Percentiles rank a stretch among this genome's conserved stretches.
These are phyloP conservation scores for Diabrotica virgifera DNA, from an alignment of 1,140 invertebrate species.

Conservation along the genomic window DNA sequence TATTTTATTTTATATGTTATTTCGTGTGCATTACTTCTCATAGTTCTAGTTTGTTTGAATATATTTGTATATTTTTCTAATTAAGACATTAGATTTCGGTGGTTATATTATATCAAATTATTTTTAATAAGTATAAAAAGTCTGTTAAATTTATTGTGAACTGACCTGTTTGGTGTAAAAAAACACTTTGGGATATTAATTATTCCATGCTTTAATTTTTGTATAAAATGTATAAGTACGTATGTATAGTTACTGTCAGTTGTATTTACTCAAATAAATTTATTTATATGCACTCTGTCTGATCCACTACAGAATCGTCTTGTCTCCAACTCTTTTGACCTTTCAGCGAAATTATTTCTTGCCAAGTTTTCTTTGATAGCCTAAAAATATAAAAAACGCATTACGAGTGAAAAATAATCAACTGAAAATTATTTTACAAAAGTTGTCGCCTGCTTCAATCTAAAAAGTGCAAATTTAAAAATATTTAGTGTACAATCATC, in stretches of 20 bases:
- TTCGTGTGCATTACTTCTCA: background rate
- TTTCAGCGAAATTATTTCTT: conserved; percentile 51
- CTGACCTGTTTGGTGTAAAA: conserved; percentile 4
- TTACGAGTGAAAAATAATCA: too few species aligned
- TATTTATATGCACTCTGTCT: conserved; percentile 30
- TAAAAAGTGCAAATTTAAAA: too few species aligned
- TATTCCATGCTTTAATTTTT: conserved; percentile 28
- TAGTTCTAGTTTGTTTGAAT: background rate
- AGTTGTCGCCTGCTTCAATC: too few species aligned
- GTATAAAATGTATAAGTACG: conserved; percentile 26
- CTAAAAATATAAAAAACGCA: background rate
- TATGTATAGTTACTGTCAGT: conserved; percentile 33
- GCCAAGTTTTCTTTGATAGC: conserved; percentile 47
- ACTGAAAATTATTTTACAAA: too few species aligned
- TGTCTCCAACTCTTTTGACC: conserved; percentile 52
- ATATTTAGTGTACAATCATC: too few species aligned
- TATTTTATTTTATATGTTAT: conserved; percentile 6
- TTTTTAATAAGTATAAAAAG: too few species aligned
- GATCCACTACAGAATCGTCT: conserved; percentile 45
- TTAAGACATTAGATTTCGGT: background rate
- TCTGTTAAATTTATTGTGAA: background rate
- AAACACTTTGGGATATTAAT: conserved; percentile 20
- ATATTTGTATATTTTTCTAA: conserved; percentile 13
- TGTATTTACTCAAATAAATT: conserved; percentile 35
- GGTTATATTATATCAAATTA: background rate